Percentiles rank a stretch among this genome's conserved stretches.
Conservation (phyloP, 1,140 invertebrate genomes). For the Uloborus diversus region DNA sequence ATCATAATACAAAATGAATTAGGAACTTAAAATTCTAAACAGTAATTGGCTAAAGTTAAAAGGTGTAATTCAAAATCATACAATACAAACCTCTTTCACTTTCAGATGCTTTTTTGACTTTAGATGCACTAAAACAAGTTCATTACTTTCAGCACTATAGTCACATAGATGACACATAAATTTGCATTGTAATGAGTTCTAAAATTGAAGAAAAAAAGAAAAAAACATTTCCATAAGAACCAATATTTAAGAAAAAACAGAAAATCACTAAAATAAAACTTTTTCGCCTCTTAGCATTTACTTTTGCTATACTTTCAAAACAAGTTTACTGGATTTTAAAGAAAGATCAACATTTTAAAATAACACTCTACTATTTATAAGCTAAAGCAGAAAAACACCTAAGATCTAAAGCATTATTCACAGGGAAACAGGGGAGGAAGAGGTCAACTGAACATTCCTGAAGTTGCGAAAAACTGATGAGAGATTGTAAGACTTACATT, state of each 20-base stretch:
- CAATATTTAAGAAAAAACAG: background rate
- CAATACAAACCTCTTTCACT: constrained; percentile 6
- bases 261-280: no score
- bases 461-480: no score
- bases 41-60: background rate
- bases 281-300: no score
- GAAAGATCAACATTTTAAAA: no score
- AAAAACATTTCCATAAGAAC: background rate
- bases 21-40: background rate
- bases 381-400: no score
- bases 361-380: no score
- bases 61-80: background rate
- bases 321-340: no score
- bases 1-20: background rate
- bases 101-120: background rate
- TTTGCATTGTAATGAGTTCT: constrained; percentile 3
- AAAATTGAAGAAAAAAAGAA: background rate
- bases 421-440: no score
- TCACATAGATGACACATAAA: constrained; percentile 19
- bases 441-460: no score
- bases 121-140: background rate
- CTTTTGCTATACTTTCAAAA: no score
- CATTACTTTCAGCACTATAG: background rate
- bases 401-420: no score
- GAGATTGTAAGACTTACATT: no score